Evolutionary conservation across 2,797 vertebrate genomes (phyloP).

Genomic region (Sebastes iracundus): DNA sequence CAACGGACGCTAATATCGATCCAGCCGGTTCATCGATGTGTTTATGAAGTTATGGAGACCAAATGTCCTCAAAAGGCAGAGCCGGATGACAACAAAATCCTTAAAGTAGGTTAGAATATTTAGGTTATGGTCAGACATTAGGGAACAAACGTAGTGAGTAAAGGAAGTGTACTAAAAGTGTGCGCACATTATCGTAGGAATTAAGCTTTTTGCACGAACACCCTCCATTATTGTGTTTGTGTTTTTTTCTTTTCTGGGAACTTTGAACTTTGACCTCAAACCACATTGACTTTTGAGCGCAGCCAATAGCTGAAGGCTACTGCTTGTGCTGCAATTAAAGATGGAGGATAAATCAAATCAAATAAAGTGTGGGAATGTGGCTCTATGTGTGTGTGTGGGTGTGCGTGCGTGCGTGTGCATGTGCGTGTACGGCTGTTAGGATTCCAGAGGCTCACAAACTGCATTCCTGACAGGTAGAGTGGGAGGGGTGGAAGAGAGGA

Average conservation of each 20-base stretch:
- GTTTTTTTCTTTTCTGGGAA: too few relatives aligned
- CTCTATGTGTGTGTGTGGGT: not conserved
- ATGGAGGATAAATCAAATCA: not conserved
- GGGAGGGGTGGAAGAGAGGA: conserved; percentile 63
- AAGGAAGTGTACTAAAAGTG: not conserved
- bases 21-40: not conserved
- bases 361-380: not conserved
- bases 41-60: not conserved
- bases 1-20: too few relatives aligned
- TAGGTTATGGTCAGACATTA: not conserved
- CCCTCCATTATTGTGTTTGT: accelerated
- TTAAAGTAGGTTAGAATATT: not conserved
- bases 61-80: not conserved
- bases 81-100: not conserved
- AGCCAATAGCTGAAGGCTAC: not conserved
- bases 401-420: not conserved
- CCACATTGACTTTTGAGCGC: not conserved
- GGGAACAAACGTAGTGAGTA: not conserved
- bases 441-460: conserved; percentile 66
- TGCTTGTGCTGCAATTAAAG: not conserved
- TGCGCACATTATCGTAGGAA: not conserved
- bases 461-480: conserved; percentile 82
- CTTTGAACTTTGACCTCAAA: not conserved
- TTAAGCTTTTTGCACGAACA: not conserved
- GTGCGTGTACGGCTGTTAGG: conserved; percentile 27